These are phyloP conservation scores for Pygocentrus nattereri DNA, from an alignment of 2,797 vertebrate genomes.

Conservation along the genomic window DNA sequence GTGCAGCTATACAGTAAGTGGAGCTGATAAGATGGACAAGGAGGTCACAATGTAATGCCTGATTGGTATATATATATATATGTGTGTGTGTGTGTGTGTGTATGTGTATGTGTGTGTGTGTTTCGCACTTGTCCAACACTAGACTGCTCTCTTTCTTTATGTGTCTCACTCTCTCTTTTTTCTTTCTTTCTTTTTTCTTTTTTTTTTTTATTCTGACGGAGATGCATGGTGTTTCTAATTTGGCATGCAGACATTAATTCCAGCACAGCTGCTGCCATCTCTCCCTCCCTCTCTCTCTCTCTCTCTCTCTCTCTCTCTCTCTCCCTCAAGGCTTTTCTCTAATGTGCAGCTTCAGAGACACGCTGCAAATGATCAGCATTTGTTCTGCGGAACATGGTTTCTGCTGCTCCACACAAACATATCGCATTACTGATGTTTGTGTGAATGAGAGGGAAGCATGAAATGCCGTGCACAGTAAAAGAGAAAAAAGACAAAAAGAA, in stretches of 20 bases:
- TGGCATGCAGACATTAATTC: slow-evolving; percentile 91
- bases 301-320: slow-evolving; percentile 65
- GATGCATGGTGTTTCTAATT: slow-evolving; percentile 91
- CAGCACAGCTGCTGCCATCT: slow-evolving; percentile 88
- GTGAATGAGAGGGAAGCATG: slow-evolving; percentile 47
- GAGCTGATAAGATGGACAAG: no score
- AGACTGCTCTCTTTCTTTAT: slow-evolving; percentile 38
- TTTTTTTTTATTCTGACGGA: slow-evolving; percentile 78
- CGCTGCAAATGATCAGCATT: slow-evolving; percentile 93
- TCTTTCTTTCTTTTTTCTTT: slow-evolving; percentile 53
- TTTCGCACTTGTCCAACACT: no score
- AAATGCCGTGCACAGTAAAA: slow-evolving; percentile 29
- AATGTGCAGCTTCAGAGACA: slow-evolving; percentile 89
- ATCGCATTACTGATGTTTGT: slow-evolving; percentile 21
- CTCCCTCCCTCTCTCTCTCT: slow-evolving; percentile 70
- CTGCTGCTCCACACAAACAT: slow-evolving; percentile 74
- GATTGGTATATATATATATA: no score
- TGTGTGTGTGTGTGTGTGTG: no score
- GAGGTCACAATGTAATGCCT: no score
- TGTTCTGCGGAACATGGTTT: slow-evolving; percentile 91
- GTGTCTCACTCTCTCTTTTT: slow-evolving; percentile 27
- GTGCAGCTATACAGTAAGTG: no score
- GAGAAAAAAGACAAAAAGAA: background rate
- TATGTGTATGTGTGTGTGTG: no score
- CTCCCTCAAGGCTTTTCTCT: slow-evolving; percentile 87